phyloP scores from a whole-genome alignment of 2,797 vertebrate genomes.

The Psittacula derbiana region DNA sequence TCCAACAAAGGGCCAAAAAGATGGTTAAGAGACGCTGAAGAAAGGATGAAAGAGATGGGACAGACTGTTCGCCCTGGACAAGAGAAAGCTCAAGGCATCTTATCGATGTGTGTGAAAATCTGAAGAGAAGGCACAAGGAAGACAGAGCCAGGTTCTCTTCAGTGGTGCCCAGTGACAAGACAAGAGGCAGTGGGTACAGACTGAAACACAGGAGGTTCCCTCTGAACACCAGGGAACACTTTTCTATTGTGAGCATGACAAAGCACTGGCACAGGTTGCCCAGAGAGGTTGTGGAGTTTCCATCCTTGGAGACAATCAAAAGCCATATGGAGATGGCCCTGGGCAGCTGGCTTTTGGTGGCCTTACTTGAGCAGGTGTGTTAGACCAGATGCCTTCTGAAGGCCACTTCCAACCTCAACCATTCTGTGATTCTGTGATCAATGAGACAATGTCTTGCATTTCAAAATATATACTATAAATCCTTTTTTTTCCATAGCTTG shows the following conservation, averaged over 20 bases:
- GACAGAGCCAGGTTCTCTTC: neutral
- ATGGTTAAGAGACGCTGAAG: neutral
- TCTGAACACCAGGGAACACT: neutral
- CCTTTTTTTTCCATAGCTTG: neutral
- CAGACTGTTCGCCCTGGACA: neutral
- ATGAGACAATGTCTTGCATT: neutral
- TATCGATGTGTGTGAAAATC: neutral
- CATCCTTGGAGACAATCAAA: neutral
- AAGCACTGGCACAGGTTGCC: neutral
- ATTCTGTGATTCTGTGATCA: neutral
- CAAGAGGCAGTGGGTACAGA: neutral
- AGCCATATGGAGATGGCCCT: rapidly evolving
- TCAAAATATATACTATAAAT: neutral
- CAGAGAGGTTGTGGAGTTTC: neutral
- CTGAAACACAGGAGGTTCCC: neutral
- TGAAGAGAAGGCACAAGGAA: neutral
- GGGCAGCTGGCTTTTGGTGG: neutral
- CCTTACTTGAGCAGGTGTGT: neutral
- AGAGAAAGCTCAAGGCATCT: neutral
- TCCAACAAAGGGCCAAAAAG: neutral
- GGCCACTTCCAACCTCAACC: neutral
- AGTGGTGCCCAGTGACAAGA: neutral
- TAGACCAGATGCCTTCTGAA: neutral
- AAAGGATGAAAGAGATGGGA: neutral
- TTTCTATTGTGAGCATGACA: neutral